phyloP scores from a whole-genome alignment of 35 echinoderm and acorn worm species.

The Acanthaster planci region DNA sequence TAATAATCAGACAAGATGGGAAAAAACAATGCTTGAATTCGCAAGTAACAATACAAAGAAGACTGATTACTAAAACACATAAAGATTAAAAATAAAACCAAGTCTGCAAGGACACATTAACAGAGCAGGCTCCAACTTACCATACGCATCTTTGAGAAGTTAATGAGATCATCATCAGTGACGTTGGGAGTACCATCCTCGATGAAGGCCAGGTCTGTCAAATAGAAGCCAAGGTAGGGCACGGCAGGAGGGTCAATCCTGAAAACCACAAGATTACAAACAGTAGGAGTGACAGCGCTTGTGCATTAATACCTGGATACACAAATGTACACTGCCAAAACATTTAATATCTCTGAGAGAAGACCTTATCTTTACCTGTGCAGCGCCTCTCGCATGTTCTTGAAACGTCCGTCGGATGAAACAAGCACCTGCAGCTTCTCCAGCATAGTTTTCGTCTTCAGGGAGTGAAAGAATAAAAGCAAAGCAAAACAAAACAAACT shows the following conservation, averaged over 20 bases:
- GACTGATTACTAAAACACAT: no score
- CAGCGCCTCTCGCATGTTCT: conserved; percentile 98
- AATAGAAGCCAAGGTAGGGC: conserved; percentile 95
- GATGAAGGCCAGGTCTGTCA: conserved; percentile 93
- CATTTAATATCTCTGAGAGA: no score
- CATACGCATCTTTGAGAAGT: conserved; percentile 99
- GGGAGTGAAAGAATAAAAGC: conserved; percentile 1
- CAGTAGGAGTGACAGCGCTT: background rate
- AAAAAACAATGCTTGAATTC: no score
- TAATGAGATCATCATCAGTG: conserved; percentile 91
- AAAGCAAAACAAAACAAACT: background rate
- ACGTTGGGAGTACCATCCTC: conserved; percentile 96
- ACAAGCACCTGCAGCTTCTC: conserved; percentile 94
- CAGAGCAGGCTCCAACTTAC: conserved; percentile 24
- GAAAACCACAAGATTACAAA: conserved; percentile 22
- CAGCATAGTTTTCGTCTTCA: conserved; percentile 80
- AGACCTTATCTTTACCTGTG: conserved; percentile 83
- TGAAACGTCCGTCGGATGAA: conserved; percentile 96
- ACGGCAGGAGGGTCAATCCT: conserved; percentile 99
- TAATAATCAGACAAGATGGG: no score
- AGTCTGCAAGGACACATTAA: no score
- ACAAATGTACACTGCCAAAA: no score
- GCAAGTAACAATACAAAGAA: no score
- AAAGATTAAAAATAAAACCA: no score
- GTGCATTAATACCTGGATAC: no score